A percentile compares a stretch with the other conserved stretches of the same genome.
Conservation (phyloP, 2,888 invertebrate species). For the Liopterus haemorrhoidalis region DNA sequence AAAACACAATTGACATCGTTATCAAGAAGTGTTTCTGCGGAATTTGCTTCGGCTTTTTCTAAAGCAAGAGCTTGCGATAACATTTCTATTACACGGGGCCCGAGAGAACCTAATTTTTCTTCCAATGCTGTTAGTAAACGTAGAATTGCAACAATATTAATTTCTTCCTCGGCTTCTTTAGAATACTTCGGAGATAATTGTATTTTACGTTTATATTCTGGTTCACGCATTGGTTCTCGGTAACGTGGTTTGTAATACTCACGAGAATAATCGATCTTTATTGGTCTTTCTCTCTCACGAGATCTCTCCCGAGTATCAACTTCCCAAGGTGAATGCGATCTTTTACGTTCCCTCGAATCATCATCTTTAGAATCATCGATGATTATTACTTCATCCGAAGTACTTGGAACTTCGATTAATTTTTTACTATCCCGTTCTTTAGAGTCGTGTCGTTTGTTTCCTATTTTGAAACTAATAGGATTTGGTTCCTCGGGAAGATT, state of each 20-base stretch:
- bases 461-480: conserved; percentile 44
- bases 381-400: conserved; percentile 36
- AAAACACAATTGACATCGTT: conserved; percentile 69
- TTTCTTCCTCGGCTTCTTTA: conserved; percentile 47
- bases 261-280: conserved; percentile 19
- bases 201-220: conserved; percentile 16
- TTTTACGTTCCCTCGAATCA: conserved; percentile 25
- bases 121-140: conserved; percentile 75
- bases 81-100: conserved; percentile 70
- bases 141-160: conserved; percentile 61
- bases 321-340: conserved; percentile 45
- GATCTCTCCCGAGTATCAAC: conserved; percentile 32
- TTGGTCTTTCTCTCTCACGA: conserved; percentile 29
- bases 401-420: background rate
- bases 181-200: conserved; percentile 40
- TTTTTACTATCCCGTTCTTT: conserved; percentile 19
- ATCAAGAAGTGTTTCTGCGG: conserved; percentile 66
- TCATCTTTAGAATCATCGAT: conserved; percentile 42
- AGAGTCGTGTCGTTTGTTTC: conserved; percentile 28
- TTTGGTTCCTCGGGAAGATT: conserved; percentile 41
- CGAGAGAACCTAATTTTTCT: conserved; percentile 76
- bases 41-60: conserved; percentile 69
- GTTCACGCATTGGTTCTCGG: conserved; percentile 33
- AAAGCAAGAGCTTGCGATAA: conserved; percentile 71
- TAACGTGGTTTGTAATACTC: conserved; percentile 40